Conservation (phyloP, 1,140 invertebrate species). For the Sycophaga agraensis region DNA sequence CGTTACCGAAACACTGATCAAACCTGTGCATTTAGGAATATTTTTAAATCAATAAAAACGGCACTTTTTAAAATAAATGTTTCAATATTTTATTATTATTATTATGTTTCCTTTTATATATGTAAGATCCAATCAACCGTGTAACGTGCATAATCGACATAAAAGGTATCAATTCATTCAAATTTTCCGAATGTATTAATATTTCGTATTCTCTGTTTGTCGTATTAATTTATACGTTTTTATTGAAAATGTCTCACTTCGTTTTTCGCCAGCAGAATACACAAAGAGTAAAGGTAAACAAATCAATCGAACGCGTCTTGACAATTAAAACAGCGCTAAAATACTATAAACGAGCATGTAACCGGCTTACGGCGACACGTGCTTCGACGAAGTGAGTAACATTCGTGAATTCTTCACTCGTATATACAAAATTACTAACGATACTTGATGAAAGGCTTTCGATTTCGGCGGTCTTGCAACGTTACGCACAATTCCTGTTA, state of each 20-base stretch:
- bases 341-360: slow-evolving; percentile 12
- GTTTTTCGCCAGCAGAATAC: slow-evolving; percentile 2
- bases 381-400: slow-evolving; percentile 2
- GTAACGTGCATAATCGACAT: slow-evolving; percentile 42
- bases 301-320: slow-evolving; percentile 16
- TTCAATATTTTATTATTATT: slow-evolving; percentile 44
- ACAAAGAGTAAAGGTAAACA: slow-evolving; percentile 13
- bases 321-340: slow-evolving; percentile 18
- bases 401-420: slow-evolving; percentile 13
- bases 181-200: slow-evolving; percentile 13
- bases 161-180: slow-evolving; percentile 54
- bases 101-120: slow-evolving; percentile 49
- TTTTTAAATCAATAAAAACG: slow-evolving; percentile 26
- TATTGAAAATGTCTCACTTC: slow-evolving; percentile 2
- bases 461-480: slow-evolving; percentile 26
- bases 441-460: slow-evolving; percentile 23
- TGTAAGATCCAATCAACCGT: slow-evolving; percentile 47
- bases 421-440: slow-evolving; percentile 29
- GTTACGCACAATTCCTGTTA: slow-evolving; percentile 26
- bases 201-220: slow-evolving; percentile 26
- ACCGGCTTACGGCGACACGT: slow-evolving; percentile 1
- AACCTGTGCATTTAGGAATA: too few relatives aligned
- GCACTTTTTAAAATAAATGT: slow-evolving; percentile 34
- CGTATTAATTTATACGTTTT: slow-evolving; percentile 28
- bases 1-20: too few relatives aligned